Percentiles rank a stretch among this genome's conserved stretches.
phyloP scores from a whole-genome alignment of 1,140 invertebrate genomes.

The Vanessa tameamea region DNA sequence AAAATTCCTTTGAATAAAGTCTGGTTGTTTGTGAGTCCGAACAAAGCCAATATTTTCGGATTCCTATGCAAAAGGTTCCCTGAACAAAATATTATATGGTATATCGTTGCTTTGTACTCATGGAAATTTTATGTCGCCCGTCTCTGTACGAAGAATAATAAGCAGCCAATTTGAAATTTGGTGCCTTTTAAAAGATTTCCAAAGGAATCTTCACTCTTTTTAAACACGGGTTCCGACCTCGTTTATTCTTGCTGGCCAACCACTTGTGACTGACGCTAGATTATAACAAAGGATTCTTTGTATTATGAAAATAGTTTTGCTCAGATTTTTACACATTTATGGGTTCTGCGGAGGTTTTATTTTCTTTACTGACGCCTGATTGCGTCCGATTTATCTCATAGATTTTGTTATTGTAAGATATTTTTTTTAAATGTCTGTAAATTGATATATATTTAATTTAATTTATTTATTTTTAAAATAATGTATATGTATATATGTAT shows the following conservation, averaged over 20 bases:
- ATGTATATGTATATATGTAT: too few relatives aligned
- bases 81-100: constrained; percentile 59
- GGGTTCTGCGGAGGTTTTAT: too few relatives aligned
- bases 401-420: too few relatives aligned
- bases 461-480: too few relatives aligned
- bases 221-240: constrained; percentile 1
- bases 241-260: background rate
- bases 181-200: constrained; percentile 29
- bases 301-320: background rate
- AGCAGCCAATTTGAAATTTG: constrained; percentile 53
- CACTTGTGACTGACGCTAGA: constrained; percentile 7
- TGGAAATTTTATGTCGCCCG: constrained; percentile 55
- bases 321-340: background rate
- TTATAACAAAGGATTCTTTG: constrained; percentile 4
- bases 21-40: constrained; percentile 52
- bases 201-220: background rate
- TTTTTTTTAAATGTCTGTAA: too few relatives aligned
- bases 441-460: too few relatives aligned
- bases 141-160: constrained; percentile 47
- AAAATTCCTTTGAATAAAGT: constrained; percentile 54
- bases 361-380: too few relatives aligned
- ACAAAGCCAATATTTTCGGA: constrained; percentile 62
- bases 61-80: constrained; percentile 57
- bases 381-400: too few relatives aligned
- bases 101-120: constrained; percentile 59